phyloP scores from a whole-genome alignment of 2,797 vertebrate species.

The Gymnoscopelus microlampas region DNA sequence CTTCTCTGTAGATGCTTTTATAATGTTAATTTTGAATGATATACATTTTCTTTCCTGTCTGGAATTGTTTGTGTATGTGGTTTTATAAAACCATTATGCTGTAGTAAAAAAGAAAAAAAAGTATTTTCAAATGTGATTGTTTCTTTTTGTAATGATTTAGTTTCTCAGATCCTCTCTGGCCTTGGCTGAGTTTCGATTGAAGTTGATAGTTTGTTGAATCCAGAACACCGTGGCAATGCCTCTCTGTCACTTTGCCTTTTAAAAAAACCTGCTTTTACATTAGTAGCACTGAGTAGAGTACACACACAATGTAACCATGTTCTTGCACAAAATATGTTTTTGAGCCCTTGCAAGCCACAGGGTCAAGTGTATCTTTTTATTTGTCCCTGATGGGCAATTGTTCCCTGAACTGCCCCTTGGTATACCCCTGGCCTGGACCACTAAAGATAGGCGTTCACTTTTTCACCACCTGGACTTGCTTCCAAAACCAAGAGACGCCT shows the following conservation, averaged over 20 bases:
- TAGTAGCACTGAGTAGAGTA: slow-evolving; percentile 40
- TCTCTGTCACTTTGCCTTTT: slow-evolving; percentile 66
- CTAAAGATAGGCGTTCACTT: neutral
- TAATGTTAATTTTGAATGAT: slow-evolving; percentile 67
- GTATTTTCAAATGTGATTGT: slow-evolving; percentile 62
- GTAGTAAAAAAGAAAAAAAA: slow-evolving; percentile 52
- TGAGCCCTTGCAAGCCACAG: slow-evolving; percentile 48
- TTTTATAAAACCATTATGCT: slow-evolving; percentile 70
- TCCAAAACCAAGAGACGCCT: neutral
- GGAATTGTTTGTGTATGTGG: slow-evolving; percentile 24
- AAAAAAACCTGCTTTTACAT: slow-evolving; percentile 53
- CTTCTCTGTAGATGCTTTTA: slow-evolving; percentile 73
- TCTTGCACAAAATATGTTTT: slow-evolving; percentile 31
- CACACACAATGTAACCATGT: slow-evolving; percentile 15
- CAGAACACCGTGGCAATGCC: slow-evolving; percentile 44
- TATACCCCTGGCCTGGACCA: neutral
- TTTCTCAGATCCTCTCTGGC: slow-evolving; percentile 58
- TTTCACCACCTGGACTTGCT: neutral
- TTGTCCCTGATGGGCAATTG: slow-evolving; percentile 8
- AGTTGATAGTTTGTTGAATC: slow-evolving; percentile 45
- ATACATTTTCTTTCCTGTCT: slow-evolving; percentile 44
- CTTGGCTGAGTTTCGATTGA: slow-evolving; percentile 55
- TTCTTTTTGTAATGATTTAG: slow-evolving; percentile 62
- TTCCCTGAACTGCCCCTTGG: slow-evolving; percentile 1
- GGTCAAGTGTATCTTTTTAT: slow-evolving; percentile 5